Percentiles rank a stretch among this genome's conserved stretches.
Conservation (phyloP, 2,888 invertebrate genomes). For the Macrosiphum euphorbiae region DNA sequence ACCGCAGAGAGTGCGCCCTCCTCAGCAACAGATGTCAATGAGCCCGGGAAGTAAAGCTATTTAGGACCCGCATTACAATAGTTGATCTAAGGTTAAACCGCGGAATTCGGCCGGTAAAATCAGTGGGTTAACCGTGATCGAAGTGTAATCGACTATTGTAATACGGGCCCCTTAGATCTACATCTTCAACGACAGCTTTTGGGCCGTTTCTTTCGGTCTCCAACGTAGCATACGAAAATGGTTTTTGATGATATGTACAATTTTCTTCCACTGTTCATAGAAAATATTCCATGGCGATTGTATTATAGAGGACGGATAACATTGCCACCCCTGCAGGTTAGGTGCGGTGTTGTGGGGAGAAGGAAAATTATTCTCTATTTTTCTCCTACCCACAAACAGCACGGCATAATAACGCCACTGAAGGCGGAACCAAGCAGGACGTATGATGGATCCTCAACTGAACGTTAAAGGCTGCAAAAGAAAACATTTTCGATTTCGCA, state of each 20-base stretch:
- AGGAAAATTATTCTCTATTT: neutral
- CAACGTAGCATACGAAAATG: neutral
- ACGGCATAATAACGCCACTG: neutral
- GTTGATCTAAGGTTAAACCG: too few species aligned
- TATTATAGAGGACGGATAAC: neutral
- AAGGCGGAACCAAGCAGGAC: neutral
- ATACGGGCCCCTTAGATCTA: neutral
- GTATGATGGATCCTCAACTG: neutral
- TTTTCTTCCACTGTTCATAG: neutral
- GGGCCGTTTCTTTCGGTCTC: neutral
- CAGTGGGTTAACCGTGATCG: too few species aligned
- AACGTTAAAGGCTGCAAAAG: neutral
- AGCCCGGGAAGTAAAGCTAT: neutral
- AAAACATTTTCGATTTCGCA: neutral
- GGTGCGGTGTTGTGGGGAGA: too few species aligned
- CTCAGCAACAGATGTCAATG: neutral
- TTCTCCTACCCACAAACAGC: neutral
- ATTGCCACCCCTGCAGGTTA: neutral
- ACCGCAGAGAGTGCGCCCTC: neutral
- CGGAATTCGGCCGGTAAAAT: too few species aligned
- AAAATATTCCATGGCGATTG: neutral
- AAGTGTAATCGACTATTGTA: too few species aligned
- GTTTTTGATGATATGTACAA: neutral
- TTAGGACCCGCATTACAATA: neutral
- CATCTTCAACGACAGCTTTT: neutral